Base-by-base conservation (phyloP, 1,140 invertebrate species). In the Drosophila yakuba region DNA sequence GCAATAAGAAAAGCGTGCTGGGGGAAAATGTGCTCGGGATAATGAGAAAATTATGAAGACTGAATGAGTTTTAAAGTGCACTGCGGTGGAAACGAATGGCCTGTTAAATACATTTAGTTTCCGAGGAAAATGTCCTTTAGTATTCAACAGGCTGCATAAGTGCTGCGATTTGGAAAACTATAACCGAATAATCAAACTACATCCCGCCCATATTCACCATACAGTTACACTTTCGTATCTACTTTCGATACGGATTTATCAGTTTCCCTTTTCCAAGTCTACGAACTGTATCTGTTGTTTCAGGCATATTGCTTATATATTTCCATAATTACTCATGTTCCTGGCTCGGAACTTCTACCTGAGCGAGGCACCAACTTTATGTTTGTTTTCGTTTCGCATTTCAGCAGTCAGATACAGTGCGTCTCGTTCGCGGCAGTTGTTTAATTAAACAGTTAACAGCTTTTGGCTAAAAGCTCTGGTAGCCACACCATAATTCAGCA, bases 361-460 rank as follows among this genome's bases (percentile, higher is more conserved):
- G 66, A 28, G 38, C 48, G 25, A 47, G 64, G 66, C 68, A 36
- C 25, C 69, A 54, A 54, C 4, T 17, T 52, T 63, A 20, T 74
- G 71, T 74, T 79, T 61, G 52, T 55, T 76, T 76, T 59, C 35
- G 58, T 45, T 62, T 80, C 61, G 66, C 61, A 47, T 84, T 80
- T 80, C 73, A 32, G 45, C 45, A 58, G 41, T 17, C 72, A 59
- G 59, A n/a, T 44, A 41, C 67, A 69, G 61, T 41, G 36, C 36
- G 51, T 57, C 51, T 55, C 45, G 38, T 60, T 38, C 20, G 41
- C 64, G 77, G 63, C 77, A 64, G 64, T 89, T 89, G 84, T 89
- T 89, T 89, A 80, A 74, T 52, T 84, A 80, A 90, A 75, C 80
- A 84, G 74, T 89, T 89, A 89, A 80, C 84, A 89, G 69, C 54